Evolutionary conservation across 1,140 invertebrate species (phyloP).

Genomic region (Mizuhopecten yessoensis): DNA sequence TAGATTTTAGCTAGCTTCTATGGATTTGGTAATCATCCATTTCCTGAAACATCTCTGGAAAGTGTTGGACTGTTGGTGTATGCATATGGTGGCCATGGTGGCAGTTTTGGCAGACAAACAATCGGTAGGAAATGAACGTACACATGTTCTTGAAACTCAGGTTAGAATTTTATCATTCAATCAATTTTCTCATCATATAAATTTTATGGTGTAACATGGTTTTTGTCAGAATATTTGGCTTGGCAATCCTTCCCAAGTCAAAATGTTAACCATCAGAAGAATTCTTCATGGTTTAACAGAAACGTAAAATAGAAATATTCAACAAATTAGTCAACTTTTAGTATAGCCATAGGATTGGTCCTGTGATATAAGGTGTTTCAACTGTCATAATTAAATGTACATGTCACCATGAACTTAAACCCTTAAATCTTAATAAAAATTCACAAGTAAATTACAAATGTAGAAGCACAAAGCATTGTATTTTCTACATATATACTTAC

Average conservation of each 20-base stretch:
- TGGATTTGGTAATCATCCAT: slow-evolving; percentile 38
- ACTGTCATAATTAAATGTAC: not conserved
- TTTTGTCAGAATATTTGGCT: not conserved
- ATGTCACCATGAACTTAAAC: not conserved
- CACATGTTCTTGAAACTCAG: not conserved
- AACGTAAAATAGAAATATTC: too few relatives aligned
- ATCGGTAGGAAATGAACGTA: slow-evolving; percentile 17
- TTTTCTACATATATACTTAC: slow-evolving; percentile 71
- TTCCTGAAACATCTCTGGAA: slow-evolving; percentile 13
- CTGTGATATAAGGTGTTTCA: too few relatives aligned
- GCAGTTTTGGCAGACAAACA: slow-evolving; percentile 25
- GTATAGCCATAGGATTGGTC: too few relatives aligned
- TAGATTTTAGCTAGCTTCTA: not conserved
- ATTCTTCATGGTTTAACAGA: too few relatives aligned
- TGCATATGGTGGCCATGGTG: slow-evolving; percentile 27
- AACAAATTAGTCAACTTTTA: too few relatives aligned
- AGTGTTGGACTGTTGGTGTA: not conserved
- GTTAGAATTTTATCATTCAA: slow-evolving; percentile 26
- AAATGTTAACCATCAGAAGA: too few relatives aligned
- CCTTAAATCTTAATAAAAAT: too few relatives aligned
- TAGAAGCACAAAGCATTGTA: too few relatives aligned
- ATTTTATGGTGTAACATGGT: not conserved
- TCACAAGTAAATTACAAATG: too few relatives aligned
- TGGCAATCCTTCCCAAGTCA: too few relatives aligned
- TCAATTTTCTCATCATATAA: slow-evolving; percentile 36